These are phyloP conservation scores for Lepidurus packardi DNA, from an alignment of 1,140 invertebrate genomes.

Conservation along the genomic window DNA sequence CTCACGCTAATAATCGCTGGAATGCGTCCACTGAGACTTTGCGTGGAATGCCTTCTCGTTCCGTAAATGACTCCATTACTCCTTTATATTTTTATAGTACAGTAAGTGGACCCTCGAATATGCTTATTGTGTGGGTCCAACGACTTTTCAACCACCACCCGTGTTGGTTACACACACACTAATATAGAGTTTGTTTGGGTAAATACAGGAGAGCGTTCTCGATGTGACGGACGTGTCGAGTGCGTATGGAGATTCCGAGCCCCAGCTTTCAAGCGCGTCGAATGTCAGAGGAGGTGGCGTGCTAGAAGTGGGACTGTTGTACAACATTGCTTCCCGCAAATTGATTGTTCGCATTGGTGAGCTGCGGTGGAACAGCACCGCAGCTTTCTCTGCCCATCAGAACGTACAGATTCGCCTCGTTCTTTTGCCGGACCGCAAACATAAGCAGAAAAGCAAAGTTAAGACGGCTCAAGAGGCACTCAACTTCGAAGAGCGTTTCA, in stretches of 20 bases:
- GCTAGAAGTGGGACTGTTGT: slow-evolving; percentile 78
- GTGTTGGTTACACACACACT: not conserved
- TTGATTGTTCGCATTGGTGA: slow-evolving; percentile 67
- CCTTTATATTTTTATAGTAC: not conserved
- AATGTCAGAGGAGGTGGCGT: slow-evolving; percentile 57
- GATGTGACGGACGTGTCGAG: slow-evolving; percentile 44
- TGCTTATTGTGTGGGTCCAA: no score
- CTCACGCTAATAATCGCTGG: not conserved
- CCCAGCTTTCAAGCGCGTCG: not conserved
- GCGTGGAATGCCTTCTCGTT: not conserved
- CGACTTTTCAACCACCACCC: no score
- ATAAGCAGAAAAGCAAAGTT: slow-evolving; percentile 87
- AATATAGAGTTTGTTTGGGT: not conserved
- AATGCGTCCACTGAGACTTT: not conserved
- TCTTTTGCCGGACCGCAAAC: slow-evolving; percentile 81
- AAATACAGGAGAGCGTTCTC: slow-evolving; percentile 45
- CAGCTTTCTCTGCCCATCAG: not conserved
- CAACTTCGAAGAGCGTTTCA: slow-evolving; percentile 85
- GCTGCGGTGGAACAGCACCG: not conserved
- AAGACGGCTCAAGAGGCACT: slow-evolving; percentile 66
- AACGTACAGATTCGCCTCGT: slow-evolving; percentile 67
- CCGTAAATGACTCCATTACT: not conserved
- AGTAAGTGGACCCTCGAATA: no score
- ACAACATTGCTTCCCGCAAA: slow-evolving; percentile 78
- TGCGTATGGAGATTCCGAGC: slow-evolving; percentile 37